Evolutionary conservation across 2,888 invertebrate species (phyloP).

Genomic region (Amphimallon solstitiale): DNA sequence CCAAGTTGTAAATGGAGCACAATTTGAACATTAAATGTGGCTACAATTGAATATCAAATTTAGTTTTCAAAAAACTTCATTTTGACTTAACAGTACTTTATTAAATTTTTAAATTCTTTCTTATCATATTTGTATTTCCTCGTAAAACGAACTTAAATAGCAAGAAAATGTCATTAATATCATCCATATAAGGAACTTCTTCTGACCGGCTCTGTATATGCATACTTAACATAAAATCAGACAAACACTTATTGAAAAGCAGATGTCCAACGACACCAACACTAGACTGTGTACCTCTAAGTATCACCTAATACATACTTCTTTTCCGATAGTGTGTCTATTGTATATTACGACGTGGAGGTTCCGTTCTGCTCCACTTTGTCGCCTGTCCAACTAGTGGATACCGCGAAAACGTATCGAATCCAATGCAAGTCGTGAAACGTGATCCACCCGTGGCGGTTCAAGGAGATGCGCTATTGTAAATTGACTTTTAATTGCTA

Average conservation of each 20-base stretch:
- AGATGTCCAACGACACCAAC: too few relatives aligned
- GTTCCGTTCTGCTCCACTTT: conserved; percentile 8
- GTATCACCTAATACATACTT: neutral
- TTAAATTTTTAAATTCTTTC: neutral
- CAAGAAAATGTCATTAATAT: too few relatives aligned
- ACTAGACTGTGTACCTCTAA: too few relatives aligned
- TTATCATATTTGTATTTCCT: neutral
- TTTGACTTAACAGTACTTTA: neutral
- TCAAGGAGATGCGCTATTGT: conserved; percentile 14
- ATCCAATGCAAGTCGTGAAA: neutral
- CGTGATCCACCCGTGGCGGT: conserved; percentile 8
- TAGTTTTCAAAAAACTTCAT: too few relatives aligned
- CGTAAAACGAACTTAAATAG: neutral
- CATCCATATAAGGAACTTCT: too few relatives aligned
- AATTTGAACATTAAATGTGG: too few relatives aligned
- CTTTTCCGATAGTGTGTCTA: neutral
- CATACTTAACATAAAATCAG: too few relatives aligned
- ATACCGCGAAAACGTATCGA: conserved; percentile 2
- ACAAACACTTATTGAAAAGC: too few relatives aligned
- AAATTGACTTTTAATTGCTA: conserved; percentile 15
- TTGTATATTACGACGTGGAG: neutral
- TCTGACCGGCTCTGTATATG: too few relatives aligned
- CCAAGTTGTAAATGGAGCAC: too few relatives aligned
- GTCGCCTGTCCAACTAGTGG: conserved; percentile 7
- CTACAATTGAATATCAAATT: too few relatives aligned